A percentile compares a stretch with the other conserved stretches of the same genome.
Conservation (phyloP, 2,797 vertebrate genomes). For the Eidolon dupreanum region DNA sequence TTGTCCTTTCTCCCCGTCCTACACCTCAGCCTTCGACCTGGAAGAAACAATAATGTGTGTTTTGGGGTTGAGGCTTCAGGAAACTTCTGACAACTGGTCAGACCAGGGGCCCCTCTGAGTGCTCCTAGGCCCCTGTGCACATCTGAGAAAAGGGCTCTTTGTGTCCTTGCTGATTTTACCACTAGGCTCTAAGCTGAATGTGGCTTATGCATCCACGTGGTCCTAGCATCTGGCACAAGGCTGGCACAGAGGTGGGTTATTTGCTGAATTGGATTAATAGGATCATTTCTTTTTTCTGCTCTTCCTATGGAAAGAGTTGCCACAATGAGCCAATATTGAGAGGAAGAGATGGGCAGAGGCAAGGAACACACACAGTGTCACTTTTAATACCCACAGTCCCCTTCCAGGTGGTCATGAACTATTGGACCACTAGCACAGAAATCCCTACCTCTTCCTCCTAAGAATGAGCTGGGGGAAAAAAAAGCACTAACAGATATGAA, state of each 20-base stretch:
- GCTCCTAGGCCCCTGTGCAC: background rate
- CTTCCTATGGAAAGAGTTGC: background rate
- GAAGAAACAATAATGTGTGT: background rate
- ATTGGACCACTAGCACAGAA: background rate
- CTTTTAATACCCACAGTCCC: background rate
- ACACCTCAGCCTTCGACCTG: background rate
- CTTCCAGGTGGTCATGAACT: background rate
- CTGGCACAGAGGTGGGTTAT: background rate
- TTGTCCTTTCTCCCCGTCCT: background rate
- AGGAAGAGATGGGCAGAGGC: background rate
- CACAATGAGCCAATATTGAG: background rate
- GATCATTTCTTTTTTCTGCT: background rate
- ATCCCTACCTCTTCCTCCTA: background rate
- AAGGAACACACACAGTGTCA: background rate
- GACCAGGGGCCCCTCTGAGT: background rate
- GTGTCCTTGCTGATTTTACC: background rate
- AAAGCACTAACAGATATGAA: background rate
- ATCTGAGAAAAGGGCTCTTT: background rate
- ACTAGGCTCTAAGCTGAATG: background rate
- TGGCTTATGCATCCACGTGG: rapidly evolving
- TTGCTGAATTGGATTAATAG: background rate
- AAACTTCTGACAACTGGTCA: background rate
- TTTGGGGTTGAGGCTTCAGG: background rate
- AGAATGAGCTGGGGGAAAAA: background rate
- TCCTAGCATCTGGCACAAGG: background rate